Base-by-base conservation (phyloP, 2,888 invertebrate species). In the Molorchus minor region DNA sequence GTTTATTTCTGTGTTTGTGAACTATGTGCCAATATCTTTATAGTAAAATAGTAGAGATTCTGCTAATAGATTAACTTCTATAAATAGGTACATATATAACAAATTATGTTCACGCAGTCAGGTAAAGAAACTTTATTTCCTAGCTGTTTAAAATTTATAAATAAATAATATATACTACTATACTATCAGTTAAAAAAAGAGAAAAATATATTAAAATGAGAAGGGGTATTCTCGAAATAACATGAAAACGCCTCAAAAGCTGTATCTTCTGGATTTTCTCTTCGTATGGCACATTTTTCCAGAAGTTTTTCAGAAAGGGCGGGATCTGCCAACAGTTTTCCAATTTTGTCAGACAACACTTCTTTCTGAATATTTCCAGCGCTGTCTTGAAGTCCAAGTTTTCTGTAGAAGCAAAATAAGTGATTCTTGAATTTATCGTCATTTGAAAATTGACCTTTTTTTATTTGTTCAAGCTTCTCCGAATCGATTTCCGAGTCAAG, bases 351-450 rank as follows among this genome's bases (percentile, higher is more conserved):
- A 3, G 41, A 57, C 10, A 64, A 33, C 46, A 55, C 65, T 7
- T 49, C 58, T 25, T 62, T 65, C 13, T 71, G 56, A 4, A 62
- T 60, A 49, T 66, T 62, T 7, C 71, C 72, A 3, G 53, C 54
- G 3, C 62, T 63, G 38, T 65, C 62, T 21, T 65, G 55, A 56
- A 69, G 58, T 2, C 68, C 63, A 2, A 62, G 44, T 33, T 69
- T 69, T 45, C 66, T 64, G 16, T 49, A 60, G 16, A 71, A 46
- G 46, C 71, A 70, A 20, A 60, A 57, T 17, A 68, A 47, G 29
- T 68, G 61, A 8, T 61, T 46, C 35, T 70, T 69, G 13, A 68
- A 52, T 54, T 64, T 62, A 12, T 65, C 61, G 55, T 69, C 65
- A 3, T 69, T 65, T 10, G 29, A 35, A 35, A 64, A 62, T 25